A percentile compares a stretch with the other conserved stretches of the same genome.
phyloP scores from a whole-genome alignment of 2,113 vertebrate genomes.

The Campylomormyrus tamandua region DNA sequence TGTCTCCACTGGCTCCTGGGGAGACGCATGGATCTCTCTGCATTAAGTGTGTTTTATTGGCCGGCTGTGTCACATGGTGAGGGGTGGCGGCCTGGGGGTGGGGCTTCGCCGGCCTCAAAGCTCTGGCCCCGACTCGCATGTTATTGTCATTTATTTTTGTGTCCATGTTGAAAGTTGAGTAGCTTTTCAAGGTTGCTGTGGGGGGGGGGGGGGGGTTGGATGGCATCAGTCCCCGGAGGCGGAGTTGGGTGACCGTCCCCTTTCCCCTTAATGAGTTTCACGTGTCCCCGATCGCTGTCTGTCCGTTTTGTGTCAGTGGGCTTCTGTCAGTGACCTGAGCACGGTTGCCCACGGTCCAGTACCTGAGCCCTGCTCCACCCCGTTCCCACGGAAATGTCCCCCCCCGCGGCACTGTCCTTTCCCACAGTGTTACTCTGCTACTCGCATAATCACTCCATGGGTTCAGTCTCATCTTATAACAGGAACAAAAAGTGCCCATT shows the following conservation, averaged over 20 bases:
- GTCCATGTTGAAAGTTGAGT: neutral
- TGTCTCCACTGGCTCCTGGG: neutral
- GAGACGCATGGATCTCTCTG: neutral
- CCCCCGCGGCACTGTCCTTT: neutral
- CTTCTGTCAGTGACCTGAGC: neutral
- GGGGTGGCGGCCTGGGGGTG: neutral
- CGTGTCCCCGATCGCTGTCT: neutral
- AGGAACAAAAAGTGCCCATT: neutral
- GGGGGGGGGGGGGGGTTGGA: neutral
- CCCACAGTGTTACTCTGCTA: neutral
- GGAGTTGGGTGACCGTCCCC: neutral
- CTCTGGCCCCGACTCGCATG: neutral
- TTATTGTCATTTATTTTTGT: neutral
- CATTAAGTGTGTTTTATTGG: neutral
- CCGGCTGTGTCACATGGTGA: neutral
- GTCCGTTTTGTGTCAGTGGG: neutral
- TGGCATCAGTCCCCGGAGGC: neutral
- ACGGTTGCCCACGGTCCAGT: neutral
- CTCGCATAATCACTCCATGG: neutral
- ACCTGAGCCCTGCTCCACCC: neutral
- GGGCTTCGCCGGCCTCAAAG: neutral
- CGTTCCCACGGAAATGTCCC: neutral
- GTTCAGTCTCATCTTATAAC: neutral
- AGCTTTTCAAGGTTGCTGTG: neutral
- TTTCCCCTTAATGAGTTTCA: neutral